Evolutionary conservation across 2,888 invertebrate species (phyloP), one percentile per base, ranked within the genome.

Genomic region (Polietes domitor): DNA sequence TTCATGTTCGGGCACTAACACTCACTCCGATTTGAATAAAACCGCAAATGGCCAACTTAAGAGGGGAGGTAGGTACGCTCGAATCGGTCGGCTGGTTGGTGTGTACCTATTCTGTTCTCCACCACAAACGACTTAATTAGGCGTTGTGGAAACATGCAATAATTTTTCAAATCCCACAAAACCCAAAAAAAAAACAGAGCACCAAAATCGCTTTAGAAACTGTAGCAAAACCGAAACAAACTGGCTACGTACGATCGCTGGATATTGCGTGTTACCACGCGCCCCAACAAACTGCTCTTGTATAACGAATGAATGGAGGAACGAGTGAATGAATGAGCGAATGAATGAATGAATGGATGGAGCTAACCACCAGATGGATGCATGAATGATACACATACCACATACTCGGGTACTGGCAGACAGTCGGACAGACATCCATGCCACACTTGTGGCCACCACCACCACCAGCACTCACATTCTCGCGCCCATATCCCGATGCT

Each of bases 201-300:
- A 61, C 37, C 37, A 37, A 3, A 9, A 37, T 28, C 61, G 24
- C 53, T 53, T 53, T 65, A 37, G 68, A 43, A 68, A 68, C 68
- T 68, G 68, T 68, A 43, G 43, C 68, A 68, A 24, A 41, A 68
- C n/a, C 24, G 15, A 17, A 5, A 5, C 15, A 4, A 12, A 68
- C 47, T 41, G 37, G n/a, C 63, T 43, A 24, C 15, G n/a, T 4
- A 68, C 43, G 41, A 43, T 41, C 9, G 43, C 10, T 24, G 43
- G 24, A 68, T 43, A 68, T 68, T 68, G 68, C 68, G 68, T 68
- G 68, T 24, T 68, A 68, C 68, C 68, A 68, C 43, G 68, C 68
- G 68, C 24, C 24, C 19, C 15, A 58, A 58, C 58, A 12, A 58
- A 58, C 12, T 12, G 58, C 58, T 24, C 26, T 58, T 58, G 58